Percentiles rank a stretch among this genome's conserved stretches.
phyloP scores from a whole-genome alignment of 2,113 vertebrate species.

The Irena cyanogastra region DNA sequence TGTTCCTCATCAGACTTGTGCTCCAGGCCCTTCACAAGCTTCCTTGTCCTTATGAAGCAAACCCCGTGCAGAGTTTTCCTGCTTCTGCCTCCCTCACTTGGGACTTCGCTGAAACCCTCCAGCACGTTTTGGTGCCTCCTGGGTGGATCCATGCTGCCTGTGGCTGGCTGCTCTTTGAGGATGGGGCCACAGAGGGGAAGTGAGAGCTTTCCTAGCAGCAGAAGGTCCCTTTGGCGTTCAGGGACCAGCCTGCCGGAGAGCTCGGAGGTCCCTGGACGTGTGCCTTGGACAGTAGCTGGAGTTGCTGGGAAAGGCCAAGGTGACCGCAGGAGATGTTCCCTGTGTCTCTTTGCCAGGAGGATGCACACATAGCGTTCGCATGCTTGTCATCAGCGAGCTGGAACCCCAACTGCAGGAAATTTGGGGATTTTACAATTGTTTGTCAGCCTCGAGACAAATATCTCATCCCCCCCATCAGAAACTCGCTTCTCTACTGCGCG shows the following conservation, averaged over 20 bases:
- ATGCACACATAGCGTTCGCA: accelerated
- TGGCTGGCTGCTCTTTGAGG: background rate
- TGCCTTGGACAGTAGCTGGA: conserved; percentile 1
- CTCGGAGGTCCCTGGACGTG: background rate
- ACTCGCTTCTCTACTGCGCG: background rate
- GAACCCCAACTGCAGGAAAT: background rate
- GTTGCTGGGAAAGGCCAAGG: background rate
- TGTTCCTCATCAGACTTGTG: background rate
- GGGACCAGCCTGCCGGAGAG: background rate
- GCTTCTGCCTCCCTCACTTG: background rate
- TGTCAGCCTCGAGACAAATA: background rate
- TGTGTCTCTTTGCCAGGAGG: background rate
- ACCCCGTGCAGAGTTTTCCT: background rate
- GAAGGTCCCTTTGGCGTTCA: background rate
- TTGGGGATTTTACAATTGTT: background rate
- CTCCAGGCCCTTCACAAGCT: background rate
- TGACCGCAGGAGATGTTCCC: background rate
- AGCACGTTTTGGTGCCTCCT: accelerated
- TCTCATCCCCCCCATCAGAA: background rate
- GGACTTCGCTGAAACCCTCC: background rate
- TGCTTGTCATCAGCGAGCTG: background rate
- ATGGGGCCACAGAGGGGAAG: background rate
- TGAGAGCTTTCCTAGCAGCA: background rate
- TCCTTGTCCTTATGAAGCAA: background rate
- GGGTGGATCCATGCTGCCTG: background rate